Evolutionary conservation across 2,113 vertebrate species (phyloP), one percentile per base, ranked within the genome.

Genomic region (Muntiacus muntjak): DNA sequence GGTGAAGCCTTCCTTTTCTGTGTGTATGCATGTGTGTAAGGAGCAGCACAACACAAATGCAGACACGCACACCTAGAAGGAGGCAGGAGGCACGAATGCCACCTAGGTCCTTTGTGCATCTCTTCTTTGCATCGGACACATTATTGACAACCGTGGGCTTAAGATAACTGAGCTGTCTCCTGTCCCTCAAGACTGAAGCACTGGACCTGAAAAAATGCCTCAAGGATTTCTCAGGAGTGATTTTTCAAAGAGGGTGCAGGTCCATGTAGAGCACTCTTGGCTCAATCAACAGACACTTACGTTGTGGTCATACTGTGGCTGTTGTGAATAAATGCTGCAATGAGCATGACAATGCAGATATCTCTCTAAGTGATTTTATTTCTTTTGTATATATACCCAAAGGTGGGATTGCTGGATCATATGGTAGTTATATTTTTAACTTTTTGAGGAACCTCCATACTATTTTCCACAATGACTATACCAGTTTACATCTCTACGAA

Each of bases 91-190:
- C 47, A 62, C 19, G 28, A 84, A 71, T 47, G 91, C 76, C 78
- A 54, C n/a, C 10, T 14, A 14, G 43, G 30, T 91, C 60, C 40
- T 52, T 25, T 81, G 62, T 85, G 40, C 30, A 50, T 74, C 36
- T 36, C 40, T 93, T 94, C 84, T 95, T 81, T 79, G 67, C 0
- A 1, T 45, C 55, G 36, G 94, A 87, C 62, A 76, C 47, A 7
- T 12, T 83, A 82, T 84, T 3, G 7, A 90, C 60, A 94, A 52
- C 57, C 1, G 7, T 17, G n/a, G 55, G n/a, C 40, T 96, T 84
- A 87, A 91, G 84, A 90, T 90, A 84, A 92, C 96, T 67, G 88
- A 96, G n/a, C 57, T 43, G 25, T 94, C 43, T 94, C 81, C 76
- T 0, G 13, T 11, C 58, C 84, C 43, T 90, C 30, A 19, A 78